Evolutionary conservation across 1,140 invertebrate species (phyloP), one percentile per base, ranked within the genome.

Genomic region (Octopus sinensis): DNA sequence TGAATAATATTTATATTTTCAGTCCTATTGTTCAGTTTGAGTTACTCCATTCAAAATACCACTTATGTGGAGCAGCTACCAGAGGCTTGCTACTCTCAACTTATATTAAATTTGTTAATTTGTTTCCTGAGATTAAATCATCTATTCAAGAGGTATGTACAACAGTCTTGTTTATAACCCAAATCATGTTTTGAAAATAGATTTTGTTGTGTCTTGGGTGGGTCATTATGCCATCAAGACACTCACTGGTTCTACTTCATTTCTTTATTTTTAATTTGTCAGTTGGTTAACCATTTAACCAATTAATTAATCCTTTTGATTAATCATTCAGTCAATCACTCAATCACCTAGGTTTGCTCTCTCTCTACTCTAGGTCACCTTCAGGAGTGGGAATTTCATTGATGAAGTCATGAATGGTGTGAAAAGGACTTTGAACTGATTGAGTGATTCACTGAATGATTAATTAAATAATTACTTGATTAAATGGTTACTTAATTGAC

Each of bases 51-150:
- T 98, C 97, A 87, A 99, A 99, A 86, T 92, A 88, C 84, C 98
- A 99, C 92, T 92, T 99, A 79, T 99, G 98, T 92, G 97, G 96
- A 80, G 95, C 97, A 76, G 95, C 96, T 92, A 99, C 98, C 4
- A 93, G 98, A 86, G 98, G 97, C 80, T 92, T 99, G 9, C 91
- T 99, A 30, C 92, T 99, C 52, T 99, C 98, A 51, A 99, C 98
- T 0, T 99, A 99, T 87, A 97, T 99, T 80, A 99, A 99, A 92
- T 99, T 99, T 90, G 95, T 99, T 81, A 99, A 99, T 92, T 92
- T 99, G 30, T 99, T 99, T 91, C 97, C 98, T 54, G 98, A 99
- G 93, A 99, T 99, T 86, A 97, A 98, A 92, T 92, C 92, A 81
- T 95, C 97, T 87, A 98, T 99, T 81, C 97, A 99, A 92, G 96